Base-by-base conservation (phyloP, 2,113 vertebrate species). In the Cheilinus undulatus region DNA sequence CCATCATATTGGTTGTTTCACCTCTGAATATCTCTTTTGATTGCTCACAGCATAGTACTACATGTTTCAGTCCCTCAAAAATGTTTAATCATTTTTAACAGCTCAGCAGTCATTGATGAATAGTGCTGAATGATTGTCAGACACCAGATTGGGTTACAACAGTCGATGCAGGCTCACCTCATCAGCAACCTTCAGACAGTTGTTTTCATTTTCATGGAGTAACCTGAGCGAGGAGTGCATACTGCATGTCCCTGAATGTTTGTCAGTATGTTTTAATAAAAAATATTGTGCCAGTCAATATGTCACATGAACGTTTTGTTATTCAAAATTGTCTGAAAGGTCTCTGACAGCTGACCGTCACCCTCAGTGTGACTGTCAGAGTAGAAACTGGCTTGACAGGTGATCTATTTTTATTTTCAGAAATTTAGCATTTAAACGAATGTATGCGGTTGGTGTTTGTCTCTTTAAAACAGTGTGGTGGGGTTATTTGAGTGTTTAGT, bases 291-390 rank as follows among this genome's bases (percentile, higher is more conserved):
- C 65, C 42, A 68, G 30, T 77, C 53, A 68, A 64, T 8, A 24
- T 66, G 58, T 63, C 67, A 23, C 7, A 24, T 9, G 2, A 43
- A 14, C 24, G 24, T 62, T 60, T 60, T 43, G n/a, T 46, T 38
- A 45, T 75, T 24, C 19, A 8, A 26, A 80, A 46, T 19, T 69
- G 32, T 49, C 20, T 40, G 26, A 27, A 32, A 23, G 38, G 36
- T 49, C 1, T 14, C 43, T 46, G 71, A 56, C 32, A 69, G 53
- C 42, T 64, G 65, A 48, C 48, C 13, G n/a, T 60, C 59, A 66
- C n/a, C 32, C 40, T 72, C 19, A 49, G n/a, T 32, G 34, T 34
- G 70, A 49, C 38, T 58, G 3, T 24, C 60, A 62, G 63, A 9
- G 6, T 23, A 11, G 13, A 9, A 54, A 48, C 40, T 15, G 3